Base-by-base conservation (phyloP, 2,113 vertebrate genomes). In the Callocephalon fimbriatum region DNA sequence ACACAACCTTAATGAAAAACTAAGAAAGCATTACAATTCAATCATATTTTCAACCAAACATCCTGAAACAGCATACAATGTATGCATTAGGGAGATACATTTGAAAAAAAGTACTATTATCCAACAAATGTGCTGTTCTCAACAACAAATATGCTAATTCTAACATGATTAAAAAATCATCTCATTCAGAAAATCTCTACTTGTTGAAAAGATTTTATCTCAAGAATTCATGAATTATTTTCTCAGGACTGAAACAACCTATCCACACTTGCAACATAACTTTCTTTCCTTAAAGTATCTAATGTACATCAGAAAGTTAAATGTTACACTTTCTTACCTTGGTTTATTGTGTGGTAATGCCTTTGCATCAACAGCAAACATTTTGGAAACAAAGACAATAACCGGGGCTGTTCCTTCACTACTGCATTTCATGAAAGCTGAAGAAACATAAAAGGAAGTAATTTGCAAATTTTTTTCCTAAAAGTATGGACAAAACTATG, bases 311-410 rank as follows among this genome's bases (percentile, higher is more conserved):
- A 66, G 35, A 51, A 79, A 63, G 23, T 45, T 35, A 82, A 47
- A 88, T 29, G 45, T 42, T 73, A 31, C 25, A 27, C 68, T 86
- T 92, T 88, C 98, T 93, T 98, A 99, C 99, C 99, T 99, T 89
- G 98, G 99, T 95, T 98, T 99, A 96, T 99, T 99, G 84, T 99
- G 98, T 23, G 99, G 99, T 67, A 99, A 95, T 37, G 97, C 90
- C 93, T 99, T 99, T 44, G 98, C 81, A 67, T 99, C 99, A 54
- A 99, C 99, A 18, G 99, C 98, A 97, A 99, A 99, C 99, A 99
- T 99, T 98, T 99, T 99, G 85, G 99, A 99, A 96, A 99, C 98
- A 95, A 99, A 99, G 77, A 99, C 95, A 77, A 99, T 99, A 92
- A 99, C 98, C 0, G 99, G 99, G 12, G 98, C 98, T 6, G 97